These are phyloP conservation scores for Danaus melanippus DNA, from an alignment of 1,140 invertebrate genomes.

Conservation along the genomic window DNA sequence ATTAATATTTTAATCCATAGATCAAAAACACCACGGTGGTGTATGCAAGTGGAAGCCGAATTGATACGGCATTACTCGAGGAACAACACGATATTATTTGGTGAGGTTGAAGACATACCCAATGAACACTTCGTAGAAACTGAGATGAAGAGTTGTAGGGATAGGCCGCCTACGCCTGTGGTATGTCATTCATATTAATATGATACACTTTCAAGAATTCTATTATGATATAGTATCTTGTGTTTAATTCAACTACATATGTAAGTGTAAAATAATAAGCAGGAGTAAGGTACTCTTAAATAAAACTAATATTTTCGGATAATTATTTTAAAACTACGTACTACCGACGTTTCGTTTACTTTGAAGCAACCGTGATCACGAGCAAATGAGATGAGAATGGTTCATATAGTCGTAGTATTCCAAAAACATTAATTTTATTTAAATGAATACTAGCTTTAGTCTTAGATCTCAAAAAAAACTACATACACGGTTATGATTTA, in stretches of 20 bases:
- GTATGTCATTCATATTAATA: constrained; percentile 22
- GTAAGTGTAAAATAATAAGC: neutral
- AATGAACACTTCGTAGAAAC: constrained; percentile 30
- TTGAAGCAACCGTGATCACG: too few relatives aligned
- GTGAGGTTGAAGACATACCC: constrained; percentile 33
- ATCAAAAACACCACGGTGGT: constrained; percentile 35
- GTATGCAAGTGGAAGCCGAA: constrained; percentile 32
- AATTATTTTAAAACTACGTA: too few relatives aligned
- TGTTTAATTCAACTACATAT: neutral
- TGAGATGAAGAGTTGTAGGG: constrained; percentile 47
- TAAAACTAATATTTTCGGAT: too few relatives aligned
- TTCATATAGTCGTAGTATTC: too few relatives aligned
- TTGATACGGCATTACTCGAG: constrained; percentile 27
- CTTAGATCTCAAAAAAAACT: too few relatives aligned
- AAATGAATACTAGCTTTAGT: too few relatives aligned
- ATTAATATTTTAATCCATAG: constrained; percentile 9
- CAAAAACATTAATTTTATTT: too few relatives aligned
- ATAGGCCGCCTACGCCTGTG: constrained; percentile 53
- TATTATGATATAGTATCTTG: neutral
- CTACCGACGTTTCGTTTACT: too few relatives aligned
- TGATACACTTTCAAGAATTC: neutral
- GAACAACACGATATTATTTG: constrained; percentile 36
- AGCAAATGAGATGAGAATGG: too few relatives aligned
- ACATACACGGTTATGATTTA: too few relatives aligned
- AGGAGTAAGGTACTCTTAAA: too few relatives aligned